These are phyloP conservation scores for Choreutis nemorana DNA, from an alignment of 2,888 invertebrate genomes.

Conservation along the genomic window DNA sequence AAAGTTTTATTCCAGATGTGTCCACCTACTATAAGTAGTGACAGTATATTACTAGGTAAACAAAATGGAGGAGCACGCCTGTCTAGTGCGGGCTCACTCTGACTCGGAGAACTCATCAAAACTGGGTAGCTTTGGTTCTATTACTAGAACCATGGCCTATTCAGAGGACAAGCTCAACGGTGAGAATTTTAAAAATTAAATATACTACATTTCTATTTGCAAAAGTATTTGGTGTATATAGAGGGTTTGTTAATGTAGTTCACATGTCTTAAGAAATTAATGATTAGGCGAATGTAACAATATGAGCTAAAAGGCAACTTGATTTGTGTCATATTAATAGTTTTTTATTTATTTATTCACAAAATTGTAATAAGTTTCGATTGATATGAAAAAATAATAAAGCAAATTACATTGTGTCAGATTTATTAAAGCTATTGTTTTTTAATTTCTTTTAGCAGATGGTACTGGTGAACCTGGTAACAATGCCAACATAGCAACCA, in stretches of 20 bases:
- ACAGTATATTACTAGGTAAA: conserved; percentile 16
- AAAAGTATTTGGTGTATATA: neutral
- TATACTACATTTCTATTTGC: neutral
- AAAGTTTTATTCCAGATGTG: conserved; percentile 36
- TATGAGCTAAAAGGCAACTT: neutral
- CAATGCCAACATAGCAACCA: conserved; percentile 26
- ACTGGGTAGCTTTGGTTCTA: conserved; percentile 44
- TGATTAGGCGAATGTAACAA: neutral
- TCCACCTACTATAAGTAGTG: conserved; percentile 9
- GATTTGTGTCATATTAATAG: neutral
- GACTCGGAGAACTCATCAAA: conserved; percentile 56
- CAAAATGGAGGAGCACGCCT: conserved; percentile 71
- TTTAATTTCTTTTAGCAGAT: conserved; percentile 23
- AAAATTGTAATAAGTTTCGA: no score
- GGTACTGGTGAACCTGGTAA: conserved; percentile 46
- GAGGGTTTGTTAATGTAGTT: neutral
- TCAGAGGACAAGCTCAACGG: conserved; percentile 40
- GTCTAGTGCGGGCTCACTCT: conserved; percentile 60
- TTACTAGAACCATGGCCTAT: conserved; percentile 42
- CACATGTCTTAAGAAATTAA: neutral
- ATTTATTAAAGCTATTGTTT: neutral
- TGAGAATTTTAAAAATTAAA: conserved; percentile 11
- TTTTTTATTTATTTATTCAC: no score
- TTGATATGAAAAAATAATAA: conserved; percentile 5
- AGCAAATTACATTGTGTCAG: neutral